Evolutionary conservation across 2,113 vertebrate species (phyloP), one percentile per base, ranked within the genome.

Genomic region (Phylloscopus trochilus): DNA sequence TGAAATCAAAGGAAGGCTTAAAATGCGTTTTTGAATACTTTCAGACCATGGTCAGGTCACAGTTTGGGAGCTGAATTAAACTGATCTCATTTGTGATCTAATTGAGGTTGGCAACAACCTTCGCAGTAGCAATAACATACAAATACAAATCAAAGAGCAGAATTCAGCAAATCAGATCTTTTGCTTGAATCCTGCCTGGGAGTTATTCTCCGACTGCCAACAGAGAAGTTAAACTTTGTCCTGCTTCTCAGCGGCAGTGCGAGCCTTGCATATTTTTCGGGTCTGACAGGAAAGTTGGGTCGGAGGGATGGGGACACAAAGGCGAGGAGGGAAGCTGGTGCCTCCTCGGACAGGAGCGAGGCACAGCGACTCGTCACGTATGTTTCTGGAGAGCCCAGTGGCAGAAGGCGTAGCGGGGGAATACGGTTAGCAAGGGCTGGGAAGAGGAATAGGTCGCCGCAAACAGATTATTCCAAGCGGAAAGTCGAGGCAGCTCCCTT

Each of bases 11-110:
- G 95, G 93, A 95, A 98, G 97, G 97, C 97, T 98, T 97, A 97
- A 98, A 98, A 97, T 62, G 92, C 96, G 95, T 96, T 98, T 97
- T 97, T 97, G 97, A 97, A 97, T 98, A 98, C 97, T 98, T 97
- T 98, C 96, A 98, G 97, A 98, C 96, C 97, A 96, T 92, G 97
- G 97, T 97, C 98, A 98, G 97, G 97, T 98, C 97, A 97, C 97
- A 96, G 97, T 98, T 98, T 97, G 97, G 96, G 97, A 97, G 94
- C 23, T 95, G 97, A 97, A 98, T 98, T 98, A 97, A 98, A 98
- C 97, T 97, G 97, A 98, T 98, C 97, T 98, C 97, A 98, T 97
- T 98, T 97, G 97, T 97, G 98, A 98, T 98, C 97, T 98, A 98
- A 98, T 98, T 98, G 98, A 97, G 96, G 95, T 92, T 98, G 98